Base-by-base conservation (phyloP, 2,888 invertebrate species). In the Sepiola atlantica region DNA sequence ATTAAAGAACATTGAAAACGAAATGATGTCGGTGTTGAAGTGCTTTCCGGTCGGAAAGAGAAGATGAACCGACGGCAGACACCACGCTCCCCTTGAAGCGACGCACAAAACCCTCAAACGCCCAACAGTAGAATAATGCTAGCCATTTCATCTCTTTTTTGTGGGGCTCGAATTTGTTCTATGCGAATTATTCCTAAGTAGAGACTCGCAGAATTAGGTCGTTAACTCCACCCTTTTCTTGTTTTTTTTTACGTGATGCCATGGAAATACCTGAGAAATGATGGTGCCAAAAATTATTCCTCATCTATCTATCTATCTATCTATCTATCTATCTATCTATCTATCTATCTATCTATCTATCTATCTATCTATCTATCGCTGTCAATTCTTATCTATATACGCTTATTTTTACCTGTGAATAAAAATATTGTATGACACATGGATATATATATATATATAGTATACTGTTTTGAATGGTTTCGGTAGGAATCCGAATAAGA, bases 241-340 rank as follows among this genome's bases (percentile, higher is more conserved):
- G 61, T 61, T 28, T 61, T 61, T 28, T 61, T 61, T 28, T 28
- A 77, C 14, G n/a, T n/a, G n/a, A 14, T 77, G n/a, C 77, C 77
- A 77, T 0, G 10, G 1, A 77, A 77, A 77, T 14, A 77, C 8
- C 1, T 10, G n/a, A 77, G 1, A n/a, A 10, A n/a, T n/a, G n/a
- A 61, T 24, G 8, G 14, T n/a, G 77, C 77, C 77, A n/a, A 77
- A 77, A 77, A n/a, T 28, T 61, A 24, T 61, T 10, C 24, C 24
- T 28, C 10, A 61, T 61, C 61, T 61, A 61, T 77, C 77, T 77
- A 77, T 77, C 77, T 77, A 77, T 77, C 77, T 77, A 77, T 77
- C 77, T 77, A 77, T 77, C 77, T 77, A 77, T 77, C 77, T 77
- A 77, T 77, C 77, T 77, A 77, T 77, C 77, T 77, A 77, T 77